Base-by-base conservation (phyloP, 2,797 vertebrate genomes). In the Rhinatrema bivittatum region DNA sequence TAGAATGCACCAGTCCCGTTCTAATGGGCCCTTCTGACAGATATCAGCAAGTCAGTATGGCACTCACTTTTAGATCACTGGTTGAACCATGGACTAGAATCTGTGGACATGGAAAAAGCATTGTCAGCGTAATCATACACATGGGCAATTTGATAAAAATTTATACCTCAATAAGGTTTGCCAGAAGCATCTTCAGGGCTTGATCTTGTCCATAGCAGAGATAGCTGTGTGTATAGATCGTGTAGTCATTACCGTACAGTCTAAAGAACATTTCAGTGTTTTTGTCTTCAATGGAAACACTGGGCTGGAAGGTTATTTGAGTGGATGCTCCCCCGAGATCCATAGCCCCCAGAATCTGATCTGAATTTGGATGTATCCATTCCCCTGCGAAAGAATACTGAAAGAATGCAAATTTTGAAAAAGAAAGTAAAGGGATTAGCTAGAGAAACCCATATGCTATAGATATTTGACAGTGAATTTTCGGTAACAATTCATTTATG, bases 301-400 rank as follows among this genome's bases (percentile, higher is more conserved):
- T 32, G 1, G 88, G 91, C 4, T 54, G 64, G 30, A 95, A 95
- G 0, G 89, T 83, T 44, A 95, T 92, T 72, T 94, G 92, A 0
- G 90, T 85, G 35, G 91, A 95, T 0, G 91, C 90, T 0, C 91
- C 90, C 0, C 92, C 91, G 1, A 93, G 81, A 53, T 95, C 91
- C 45, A 95, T 73, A 3, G 91, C 87, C 3, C 93, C 91, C 6
- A 91, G 62, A 2, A 83, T 85, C n/a, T 70, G 52, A 0, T 46
- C 50, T 37, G 73, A 56, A 1, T 5, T 27, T 0, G 91, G 68
- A 20, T 60, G 87, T 7, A 85, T 50, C 92, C 92, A 96, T 8
- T 28, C 78, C 11, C 84, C 87, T 47, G 87, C 55, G 20, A 90
- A 89, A 15, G 86, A 82, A 41, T 79, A 90, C 92, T 97, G 64